These are phyloP conservation scores for Melanotaenia parkinsoni DNA, from an alignment of 2,797 vertebrate genomes.

Conservation along the genomic window DNA sequence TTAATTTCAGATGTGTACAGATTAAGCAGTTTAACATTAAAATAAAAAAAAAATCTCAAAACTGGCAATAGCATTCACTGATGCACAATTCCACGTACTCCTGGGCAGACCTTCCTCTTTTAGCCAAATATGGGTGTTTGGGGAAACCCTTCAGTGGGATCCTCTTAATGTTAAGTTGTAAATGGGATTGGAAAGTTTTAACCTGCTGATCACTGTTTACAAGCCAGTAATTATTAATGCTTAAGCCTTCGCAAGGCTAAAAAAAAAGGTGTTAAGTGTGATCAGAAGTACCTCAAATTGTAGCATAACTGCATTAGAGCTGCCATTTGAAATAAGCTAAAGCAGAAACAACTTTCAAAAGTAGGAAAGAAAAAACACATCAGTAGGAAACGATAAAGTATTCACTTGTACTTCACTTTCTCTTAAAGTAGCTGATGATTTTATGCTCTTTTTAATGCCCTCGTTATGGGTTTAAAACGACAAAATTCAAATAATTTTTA, in stretches of 20 bases:
- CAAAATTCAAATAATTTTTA: neutral
- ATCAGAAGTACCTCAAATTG: neutral
- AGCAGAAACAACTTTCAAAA: neutral
- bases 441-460: neutral
- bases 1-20: neutral
- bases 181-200: conserved; percentile 70
- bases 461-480: neutral
- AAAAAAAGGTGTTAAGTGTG: neutral
- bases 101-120: conserved; percentile 40
- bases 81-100: conserved; percentile 12
- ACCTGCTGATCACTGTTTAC: conserved; percentile 57
- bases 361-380: too few species aligned
- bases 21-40: conserved; percentile 7
- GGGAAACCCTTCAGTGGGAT: conserved; percentile 43
- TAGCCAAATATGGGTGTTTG: conserved; percentile 28
- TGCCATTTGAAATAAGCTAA: neutral
- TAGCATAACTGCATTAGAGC: neutral
- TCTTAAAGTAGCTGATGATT: neutral
- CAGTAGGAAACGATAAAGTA: neutral
- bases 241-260: conserved; percentile 9
- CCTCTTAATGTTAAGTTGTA: conserved; percentile 69
- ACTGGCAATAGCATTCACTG: neutral
- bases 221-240: conserved; percentile 11
- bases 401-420: neutral
- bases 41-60: conserved; percentile 11